Base-by-base conservation (phyloP, 2,888 invertebrate genomes). In the Alsophila aescularia region DNA sequence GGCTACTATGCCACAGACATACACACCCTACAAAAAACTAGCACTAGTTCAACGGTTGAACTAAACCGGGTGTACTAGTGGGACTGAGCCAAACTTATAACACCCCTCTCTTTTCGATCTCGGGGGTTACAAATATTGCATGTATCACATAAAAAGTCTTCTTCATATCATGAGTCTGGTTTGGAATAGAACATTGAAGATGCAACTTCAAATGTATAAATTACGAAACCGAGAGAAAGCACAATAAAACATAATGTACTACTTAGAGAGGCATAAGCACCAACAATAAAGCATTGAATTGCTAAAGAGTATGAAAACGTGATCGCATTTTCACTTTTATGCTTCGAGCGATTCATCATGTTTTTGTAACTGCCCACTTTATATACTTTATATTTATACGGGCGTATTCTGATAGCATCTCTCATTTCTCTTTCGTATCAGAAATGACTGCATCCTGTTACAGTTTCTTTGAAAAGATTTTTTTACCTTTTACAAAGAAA, bases 261-360 rank as follows among this genome's bases (percentile, higher is more conserved):
- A n/a, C n/a, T n/a, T n/a, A 29, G n/a, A 21, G 39, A 24, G 2
- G n/a, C 31, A 31, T 29, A 32, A 32, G 18, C 16, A 31, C 18
- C 34, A 49, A 21, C 39, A 49, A 39, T 29, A 37, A 40, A 21
- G 15, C 14, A 36, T 42, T 31, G 35, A 44, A 44, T 35, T 24
- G n/a, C 44, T 32, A 43, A 45, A 44, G 35, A 24, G 35, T 15
- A 31, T 36, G 49, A 50, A 41, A 42, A 36, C 43, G 51, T 32
- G 31, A 43, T 44, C 21, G 36, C 6, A 37, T 43, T 52, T 52
- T 52, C 44, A 52, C 44, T 52, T 52, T 44, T 52, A 44, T 16
- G 34, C 44, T 34, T 15, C 24, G 18, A 40, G 34, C 39, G 24
- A 44, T 45, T 51, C 42, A 50, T 51, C 37, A 51, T 51, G 37